Conservation (phyloP, 64 coral and sea anemone genomes). For the Porites australiensis region DNA sequence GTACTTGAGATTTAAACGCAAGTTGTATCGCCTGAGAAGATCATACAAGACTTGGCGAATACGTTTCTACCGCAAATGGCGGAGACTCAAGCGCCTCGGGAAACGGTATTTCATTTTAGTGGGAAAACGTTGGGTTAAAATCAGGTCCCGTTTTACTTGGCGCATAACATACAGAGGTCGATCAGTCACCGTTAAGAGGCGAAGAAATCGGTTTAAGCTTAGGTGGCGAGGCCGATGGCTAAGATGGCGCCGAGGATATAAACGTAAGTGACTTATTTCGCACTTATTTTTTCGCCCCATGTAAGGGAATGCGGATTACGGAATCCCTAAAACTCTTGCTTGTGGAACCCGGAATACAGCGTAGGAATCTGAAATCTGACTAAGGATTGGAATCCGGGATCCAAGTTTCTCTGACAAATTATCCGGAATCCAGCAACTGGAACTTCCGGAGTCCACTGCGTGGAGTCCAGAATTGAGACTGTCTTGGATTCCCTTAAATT, state of each 20-base stretch:
- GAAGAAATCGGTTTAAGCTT: neutral
- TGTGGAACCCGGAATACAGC: too few species aligned
- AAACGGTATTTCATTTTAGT: neutral
- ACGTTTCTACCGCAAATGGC: neutral
- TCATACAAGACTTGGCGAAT: neutral
- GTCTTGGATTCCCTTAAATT: too few species aligned
- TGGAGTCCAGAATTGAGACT: too few species aligned
- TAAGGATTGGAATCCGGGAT: too few species aligned
- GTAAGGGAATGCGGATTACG: neutral
- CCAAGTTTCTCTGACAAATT: too few species aligned
- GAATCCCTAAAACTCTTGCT: too few species aligned
- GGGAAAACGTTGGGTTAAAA: neutral
- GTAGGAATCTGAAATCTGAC: too few species aligned
- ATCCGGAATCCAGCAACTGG: too few species aligned
- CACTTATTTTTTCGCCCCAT: neutral
- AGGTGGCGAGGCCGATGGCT: neutral
- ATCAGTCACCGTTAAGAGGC: slow-evolving; percentile 1
- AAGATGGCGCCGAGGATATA: neutral
- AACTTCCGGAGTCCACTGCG: too few species aligned
- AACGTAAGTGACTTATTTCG: neutral
- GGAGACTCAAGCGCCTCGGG: neutral
- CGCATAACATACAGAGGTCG: slow-evolving; percentile 6
- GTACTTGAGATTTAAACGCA: neutral
- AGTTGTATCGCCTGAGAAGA: neutral
- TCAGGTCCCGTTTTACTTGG: neutral